These are phyloP conservation scores for Catostomus latipinnis DNA, from an alignment of 2,797 vertebrate genomes.

Conservation along the genomic window DNA sequence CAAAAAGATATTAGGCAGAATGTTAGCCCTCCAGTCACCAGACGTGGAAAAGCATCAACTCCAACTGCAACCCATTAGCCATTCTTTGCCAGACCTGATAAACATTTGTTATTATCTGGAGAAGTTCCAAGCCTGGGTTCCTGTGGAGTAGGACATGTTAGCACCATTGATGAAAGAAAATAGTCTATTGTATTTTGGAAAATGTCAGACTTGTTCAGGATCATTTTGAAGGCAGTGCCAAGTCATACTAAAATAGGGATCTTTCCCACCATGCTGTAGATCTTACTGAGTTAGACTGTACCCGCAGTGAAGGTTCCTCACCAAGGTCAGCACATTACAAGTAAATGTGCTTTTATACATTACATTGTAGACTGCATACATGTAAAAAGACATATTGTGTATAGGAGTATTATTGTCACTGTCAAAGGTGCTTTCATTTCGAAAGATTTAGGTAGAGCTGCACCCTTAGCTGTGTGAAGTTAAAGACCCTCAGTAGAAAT, in stretches of 20 bases:
- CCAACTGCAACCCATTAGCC: neutral
- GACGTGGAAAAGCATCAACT: neutral
- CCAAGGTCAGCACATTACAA: constrained; percentile 18
- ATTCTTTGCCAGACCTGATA: neutral
- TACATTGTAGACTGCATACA: neutral
- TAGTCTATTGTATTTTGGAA: constrained; percentile 10
- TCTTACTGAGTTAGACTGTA: constrained; percentile 65
- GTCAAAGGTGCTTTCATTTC: constrained; percentile 49
- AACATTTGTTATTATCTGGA: constrained; percentile 23
- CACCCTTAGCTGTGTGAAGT: constrained; percentile 48
- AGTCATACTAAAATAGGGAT: constrained; percentile 70
- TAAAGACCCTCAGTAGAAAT: constrained; percentile 41
- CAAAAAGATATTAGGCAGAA: too few relatives aligned
- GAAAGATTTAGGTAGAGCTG: constrained; percentile 58
- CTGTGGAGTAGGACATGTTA: neutral
- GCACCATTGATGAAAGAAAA: neutral
- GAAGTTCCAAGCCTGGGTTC: constrained; percentile 52
- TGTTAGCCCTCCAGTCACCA: neutral
- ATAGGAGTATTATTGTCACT: constrained; percentile 20
- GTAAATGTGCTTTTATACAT: neutral
- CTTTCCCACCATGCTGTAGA: constrained; percentile 65
- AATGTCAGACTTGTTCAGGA: neutral
- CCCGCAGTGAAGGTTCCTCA: constrained; percentile 62
- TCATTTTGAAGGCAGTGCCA: constrained; percentile 74
- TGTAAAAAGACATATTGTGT: neutral